Evolutionary conservation across 2,113 vertebrate genomes (phyloP).

Genomic region (Gymnorhina tibicen): DNA sequence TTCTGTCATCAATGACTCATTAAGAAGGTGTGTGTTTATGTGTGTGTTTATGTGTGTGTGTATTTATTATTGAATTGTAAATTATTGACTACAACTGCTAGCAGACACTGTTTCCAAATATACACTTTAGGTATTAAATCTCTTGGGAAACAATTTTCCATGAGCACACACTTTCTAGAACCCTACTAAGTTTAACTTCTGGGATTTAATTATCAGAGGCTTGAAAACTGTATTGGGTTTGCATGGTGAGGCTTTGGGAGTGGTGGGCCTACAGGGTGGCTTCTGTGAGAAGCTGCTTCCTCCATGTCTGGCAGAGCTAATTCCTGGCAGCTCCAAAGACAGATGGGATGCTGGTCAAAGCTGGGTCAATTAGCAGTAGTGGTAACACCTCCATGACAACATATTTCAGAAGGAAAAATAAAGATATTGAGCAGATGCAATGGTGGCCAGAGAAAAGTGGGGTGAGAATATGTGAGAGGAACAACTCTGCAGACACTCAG

Average conservation of each 20-base stretch:
- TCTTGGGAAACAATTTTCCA: neutral
- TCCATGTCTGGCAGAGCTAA: neutral
- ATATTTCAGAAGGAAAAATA: neutral
- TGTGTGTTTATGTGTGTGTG: fast-evolving
- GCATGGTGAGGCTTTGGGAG: neutral
- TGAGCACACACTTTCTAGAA: neutral
- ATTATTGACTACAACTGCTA: neutral
- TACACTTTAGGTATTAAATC: neutral
- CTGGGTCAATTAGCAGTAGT: neutral
- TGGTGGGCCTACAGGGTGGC: too few species aligned
- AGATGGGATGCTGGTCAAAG: neutral
- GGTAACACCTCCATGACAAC: neutral
- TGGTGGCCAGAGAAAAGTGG: neutral
- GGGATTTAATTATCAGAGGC: neutral
- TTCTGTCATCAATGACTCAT: neutral
- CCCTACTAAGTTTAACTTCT: neutral
- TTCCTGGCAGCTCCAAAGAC: neutral
- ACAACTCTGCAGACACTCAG: neutral
- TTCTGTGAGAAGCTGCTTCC: neutral
- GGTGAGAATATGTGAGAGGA: neutral
- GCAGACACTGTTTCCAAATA: neutral
- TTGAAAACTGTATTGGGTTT: neutral
- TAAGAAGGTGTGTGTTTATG: neutral
- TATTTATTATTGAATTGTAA: neutral
- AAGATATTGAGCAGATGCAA: neutral